Evolutionary conservation across 2,888 invertebrate species (phyloP).

Genomic region (Latrodectus elegans): DNA sequence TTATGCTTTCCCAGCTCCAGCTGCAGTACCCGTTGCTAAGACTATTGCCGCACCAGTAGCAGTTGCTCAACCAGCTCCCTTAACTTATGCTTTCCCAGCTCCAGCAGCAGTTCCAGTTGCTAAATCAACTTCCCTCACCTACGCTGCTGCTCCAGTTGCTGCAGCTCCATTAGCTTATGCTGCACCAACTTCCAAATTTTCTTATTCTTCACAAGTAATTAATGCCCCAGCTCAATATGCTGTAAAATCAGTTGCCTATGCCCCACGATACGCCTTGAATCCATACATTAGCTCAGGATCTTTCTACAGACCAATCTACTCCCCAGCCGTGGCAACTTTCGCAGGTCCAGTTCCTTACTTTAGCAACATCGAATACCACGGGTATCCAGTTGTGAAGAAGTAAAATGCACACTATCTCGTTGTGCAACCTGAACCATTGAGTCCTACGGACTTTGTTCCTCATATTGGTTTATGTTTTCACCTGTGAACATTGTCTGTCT

Average conservation of each 20-base stretch:
- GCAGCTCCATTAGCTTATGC: slow-evolving; percentile 31
- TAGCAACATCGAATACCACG: slow-evolving; percentile 64
- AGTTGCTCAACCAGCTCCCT: slow-evolving; percentile 36
- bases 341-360: slow-evolving; percentile 59
- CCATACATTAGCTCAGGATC: slow-evolving; percentile 35
- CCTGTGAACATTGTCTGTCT: slow-evolving; percentile 27
- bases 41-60: slow-evolving; percentile 41
- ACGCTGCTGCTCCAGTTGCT: slow-evolving; percentile 44
- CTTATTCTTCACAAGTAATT: slow-evolving; percentile 38
- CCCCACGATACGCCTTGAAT: slow-evolving; percentile 44
- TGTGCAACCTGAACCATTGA: slow-evolving; percentile 25
- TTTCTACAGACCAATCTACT: slow-evolving; percentile 49
- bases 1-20: slow-evolving; percentile 55
- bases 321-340: slow-evolving; percentile 59
- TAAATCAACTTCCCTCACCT: slow-evolving; percentile 24
- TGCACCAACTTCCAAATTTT: slow-evolving; percentile 31
- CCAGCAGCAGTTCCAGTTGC: slow-evolving; percentile 61
- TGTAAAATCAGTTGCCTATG: slow-evolving; percentile 22
- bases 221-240: slow-evolving; percentile 26
- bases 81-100: slow-evolving; percentile 43
- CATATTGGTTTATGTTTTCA: slow-evolving; percentile 21
- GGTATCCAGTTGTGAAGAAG: slow-evolving; percentile 62
- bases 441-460: slow-evolving; percentile 63
- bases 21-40: slow-evolving; percentile 52
- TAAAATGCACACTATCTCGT: slow-evolving; percentile 8